Conservation (phyloP, 2,888 invertebrate genomes). For the Eueremaeus valkanovi region DNA sequence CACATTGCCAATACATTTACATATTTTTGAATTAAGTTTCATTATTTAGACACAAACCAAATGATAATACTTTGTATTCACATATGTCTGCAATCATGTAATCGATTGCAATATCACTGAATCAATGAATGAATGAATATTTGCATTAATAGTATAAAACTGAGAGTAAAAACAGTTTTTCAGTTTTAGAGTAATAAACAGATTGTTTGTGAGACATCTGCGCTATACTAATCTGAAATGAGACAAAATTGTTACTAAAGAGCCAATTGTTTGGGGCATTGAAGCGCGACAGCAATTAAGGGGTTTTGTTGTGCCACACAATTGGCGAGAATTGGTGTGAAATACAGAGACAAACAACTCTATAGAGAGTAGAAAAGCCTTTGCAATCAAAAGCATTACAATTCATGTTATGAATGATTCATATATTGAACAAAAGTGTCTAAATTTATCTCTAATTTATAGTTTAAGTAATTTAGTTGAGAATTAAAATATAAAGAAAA, state of each 20-base stretch:
- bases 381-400: not conserved
- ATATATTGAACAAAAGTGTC: not conserved
- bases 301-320: constrained; percentile 33
- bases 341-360: constrained; percentile 1
- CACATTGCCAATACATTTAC: constrained; percentile 19
- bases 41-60: not conserved
- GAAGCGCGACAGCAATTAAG: constrained; percentile 4
- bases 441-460: constrained; percentile 28
- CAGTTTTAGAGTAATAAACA: not conserved
- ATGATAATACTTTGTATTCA: not conserved
- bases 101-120: not conserved
- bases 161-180: not conserved
- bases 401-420: constrained; percentile 12
- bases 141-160: not conserved
- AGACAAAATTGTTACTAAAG: not conserved
- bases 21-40: constrained; percentile 22
- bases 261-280: constrained; percentile 28
- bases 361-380: not conserved
- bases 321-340: constrained; percentile 12
- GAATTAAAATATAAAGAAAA: constrained; percentile 9
- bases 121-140: too few relatives aligned
- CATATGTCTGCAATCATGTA: too few relatives aligned
- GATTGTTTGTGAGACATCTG: constrained; percentile 19
- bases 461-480: not conserved
- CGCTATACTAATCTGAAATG: not conserved